These are phyloP conservation scores for Amphimedon queenslandica DNA, from an alignment of 37 sponge, comb jelly and placozoan species.

Conservation along the genomic window DNA sequence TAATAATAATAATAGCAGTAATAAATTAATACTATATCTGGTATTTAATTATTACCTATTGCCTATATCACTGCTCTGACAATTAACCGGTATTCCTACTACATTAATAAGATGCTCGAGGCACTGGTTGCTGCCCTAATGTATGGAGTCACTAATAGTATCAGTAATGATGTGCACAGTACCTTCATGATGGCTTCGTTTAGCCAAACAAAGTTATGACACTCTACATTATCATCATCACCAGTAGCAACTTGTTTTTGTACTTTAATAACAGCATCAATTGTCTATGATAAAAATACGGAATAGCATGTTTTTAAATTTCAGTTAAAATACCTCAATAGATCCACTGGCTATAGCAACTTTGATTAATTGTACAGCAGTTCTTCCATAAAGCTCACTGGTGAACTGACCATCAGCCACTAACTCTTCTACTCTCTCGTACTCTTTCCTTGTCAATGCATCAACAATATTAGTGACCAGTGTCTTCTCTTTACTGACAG, in stretches of 20 bases:
- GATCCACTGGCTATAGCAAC: conserved; percentile 13
- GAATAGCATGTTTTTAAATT: background rate
- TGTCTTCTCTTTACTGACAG: background rate
- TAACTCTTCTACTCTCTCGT: background rate
- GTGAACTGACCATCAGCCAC: conserved; percentile 14
- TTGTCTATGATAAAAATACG: conserved; percentile 17
- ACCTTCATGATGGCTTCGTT: conserved; percentile 66
- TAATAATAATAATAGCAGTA: background rate
- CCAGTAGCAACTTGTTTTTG: conserved; percentile 11
- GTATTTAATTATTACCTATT: conserved; percentile 34
- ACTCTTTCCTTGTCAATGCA: too few species aligned
- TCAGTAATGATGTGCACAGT: too few species aligned
- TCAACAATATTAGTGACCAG: too few species aligned
- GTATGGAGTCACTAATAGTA: too few species aligned
- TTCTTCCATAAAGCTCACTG: conserved; percentile 4
- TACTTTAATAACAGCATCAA: conserved; percentile 15
- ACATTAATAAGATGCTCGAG: conserved; percentile 41
- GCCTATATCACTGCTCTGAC: conserved; percentile 21
- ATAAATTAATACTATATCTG: too few species aligned
- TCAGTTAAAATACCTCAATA: conserved; percentile 5
- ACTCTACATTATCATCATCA: conserved; percentile 15
- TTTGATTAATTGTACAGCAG: conserved; percentile 24
- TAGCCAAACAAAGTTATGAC: conserved; percentile 65
- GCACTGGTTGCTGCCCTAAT: conserved; percentile 33
- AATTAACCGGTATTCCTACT: conserved; percentile 31